Base-by-base conservation (phyloP, 2,797 vertebrate species). In the Diglossa cyanea region DNA sequence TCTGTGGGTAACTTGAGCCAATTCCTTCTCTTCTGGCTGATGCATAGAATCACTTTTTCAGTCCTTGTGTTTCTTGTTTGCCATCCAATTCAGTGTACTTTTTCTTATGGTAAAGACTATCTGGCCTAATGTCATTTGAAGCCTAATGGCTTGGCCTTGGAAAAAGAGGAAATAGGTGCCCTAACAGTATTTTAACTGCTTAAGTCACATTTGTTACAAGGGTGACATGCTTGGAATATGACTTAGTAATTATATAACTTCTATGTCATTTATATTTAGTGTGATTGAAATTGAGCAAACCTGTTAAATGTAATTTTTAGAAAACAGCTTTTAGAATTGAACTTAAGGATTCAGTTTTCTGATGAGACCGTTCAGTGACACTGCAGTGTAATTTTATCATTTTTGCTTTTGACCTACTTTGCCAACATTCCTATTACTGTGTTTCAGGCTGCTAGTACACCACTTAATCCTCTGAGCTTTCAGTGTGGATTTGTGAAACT, bases 401-500 rank as follows among this genome's bases (percentile, higher is more conserved):
- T 45, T 90, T 94, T 88, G 86, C 75, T 91, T 97, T 88, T 91
- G 68, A 88, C 65, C 77, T 42, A 58, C 54, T 58, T 90, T 37
- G 28, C 73, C 61, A 90, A 18, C 40, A 5, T 91, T 81, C 20
- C 47, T 70, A 6, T 83, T 93, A 42, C 53, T 96, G 24, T 72
- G 50, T 79, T 75, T 66, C 96, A 99, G 99, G 99, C 99, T 57
- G 99, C 99, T 92, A 99, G 99, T 94, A 99, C 99, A 0, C 99
- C 99, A 13, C 98, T 99, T 97, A 99, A 99, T 96, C 99, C 99
- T 17, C 98, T 99, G 80, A 98, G 98, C 26, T 99, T 99, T 97
- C 99, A 99, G 96, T 99, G 99, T 80, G 99, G 99, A 72, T 99
- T 99, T 98, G 99, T 99, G 93, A 99, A 99, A 97, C 98, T 99